Evolutionary conservation across 2,888 invertebrate species (phyloP), one percentile per base, ranked within the genome.

Genomic region (Chymomyza amoena): DNA sequence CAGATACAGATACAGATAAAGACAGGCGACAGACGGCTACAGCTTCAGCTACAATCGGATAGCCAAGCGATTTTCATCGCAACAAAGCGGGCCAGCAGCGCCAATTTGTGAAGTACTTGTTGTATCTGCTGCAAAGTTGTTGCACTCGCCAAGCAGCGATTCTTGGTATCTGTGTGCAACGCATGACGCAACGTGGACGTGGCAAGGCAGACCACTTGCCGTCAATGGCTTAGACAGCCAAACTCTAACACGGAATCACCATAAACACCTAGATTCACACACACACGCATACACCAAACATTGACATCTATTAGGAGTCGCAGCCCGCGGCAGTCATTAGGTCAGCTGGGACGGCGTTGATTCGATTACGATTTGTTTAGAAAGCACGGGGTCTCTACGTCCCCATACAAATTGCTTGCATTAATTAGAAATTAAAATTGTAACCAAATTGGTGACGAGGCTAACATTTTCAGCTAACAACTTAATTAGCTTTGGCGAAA

Each of bases 191-290:
- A 75, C 72, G 25, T 67, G 67, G 69, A 66, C 67, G 75, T 67
- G 73, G 76, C 86, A 84, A 84, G 84, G 86, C 82, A 84, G 84
- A 82, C 84, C 84, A 86, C 86, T 84, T 86, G 86, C 80, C 85
- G 78, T 73, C 85, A 74, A 73, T 80, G 80, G 75, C 69, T 64
- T 68, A 64, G 73, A 32, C 64, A 32, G 32, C 52, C 59, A 66
- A 32, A 66, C 45, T 66, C 61, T 66, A 66, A 54, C 66, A 66
- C 66, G 66, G 66, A 66, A 66, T 66, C 61, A 61, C 66, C 66
- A 66, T 57, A 65, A 57, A 65, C 16, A 50, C 72, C 61, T 60
- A 60, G 36, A 36, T 60, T 16, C 60, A 20, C 20, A 18, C 50
- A 45, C 39, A 45, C 61, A 18, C 50, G 50, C 50, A 45, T 20